Evolutionary conservation across 2,113 vertebrate species (phyloP).

Genomic region (Petrocephalus zakoni): DNA sequence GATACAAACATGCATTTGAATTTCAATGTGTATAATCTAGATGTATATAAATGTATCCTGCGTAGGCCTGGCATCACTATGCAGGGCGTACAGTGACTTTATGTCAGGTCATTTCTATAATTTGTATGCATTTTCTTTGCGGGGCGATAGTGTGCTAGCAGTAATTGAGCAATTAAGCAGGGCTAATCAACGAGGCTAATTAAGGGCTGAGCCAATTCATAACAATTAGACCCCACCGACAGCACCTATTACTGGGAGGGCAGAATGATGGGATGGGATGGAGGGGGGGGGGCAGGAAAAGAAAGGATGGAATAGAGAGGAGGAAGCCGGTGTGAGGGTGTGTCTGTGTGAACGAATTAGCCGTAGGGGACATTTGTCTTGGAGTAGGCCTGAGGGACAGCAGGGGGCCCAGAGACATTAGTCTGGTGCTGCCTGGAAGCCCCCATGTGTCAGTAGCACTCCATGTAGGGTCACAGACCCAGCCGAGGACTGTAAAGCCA

Average conservation of each 20-base stretch:
- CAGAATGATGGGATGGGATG: conserved; percentile 36
- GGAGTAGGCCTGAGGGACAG: neutral
- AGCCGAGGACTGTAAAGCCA: neutral
- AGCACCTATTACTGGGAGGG: conserved; percentile 63
- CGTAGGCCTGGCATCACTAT: neutral
- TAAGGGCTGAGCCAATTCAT: conserved; percentile 72
- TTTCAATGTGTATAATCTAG: neutral
- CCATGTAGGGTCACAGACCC: neutral
- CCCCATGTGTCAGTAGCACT: neutral
- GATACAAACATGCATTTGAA: neutral
- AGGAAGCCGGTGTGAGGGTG: neutral
- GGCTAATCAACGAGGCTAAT: conserved; percentile 77
- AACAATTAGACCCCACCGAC: conserved; percentile 71
- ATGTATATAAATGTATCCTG: neutral
- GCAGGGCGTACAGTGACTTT: conserved; percentile 39
- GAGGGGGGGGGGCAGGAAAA: conserved; percentile 17
- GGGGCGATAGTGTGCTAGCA: conserved; percentile 62
- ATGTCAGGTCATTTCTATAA: conserved; percentile 44
- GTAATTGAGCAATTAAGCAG: conserved; percentile 76
- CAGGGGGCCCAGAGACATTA: neutral
- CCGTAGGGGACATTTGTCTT: neutral
- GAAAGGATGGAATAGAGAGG: conserved; percentile 4
- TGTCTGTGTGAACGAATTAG: neutral
- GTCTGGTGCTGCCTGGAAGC: neutral
- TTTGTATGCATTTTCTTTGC: conserved; percentile 64